A percentile compares a stretch with the other conserved stretches of the same genome.
Evolutionary conservation across 2,888 invertebrate genomes (phyloP).

Genomic region (Meloe dianella): DNA sequence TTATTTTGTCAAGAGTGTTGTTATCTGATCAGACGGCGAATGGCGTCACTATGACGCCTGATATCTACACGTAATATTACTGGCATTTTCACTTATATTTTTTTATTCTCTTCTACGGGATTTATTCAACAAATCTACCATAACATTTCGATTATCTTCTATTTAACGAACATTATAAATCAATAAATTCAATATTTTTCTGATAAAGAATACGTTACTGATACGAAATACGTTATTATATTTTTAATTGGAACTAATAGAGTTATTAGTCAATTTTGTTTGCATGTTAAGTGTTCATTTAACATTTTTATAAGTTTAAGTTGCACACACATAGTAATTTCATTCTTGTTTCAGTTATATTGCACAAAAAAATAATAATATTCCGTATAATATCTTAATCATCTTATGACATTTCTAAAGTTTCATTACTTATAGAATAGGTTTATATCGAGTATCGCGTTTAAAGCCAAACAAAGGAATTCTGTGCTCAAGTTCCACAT

Average conservation of each 20-base stretch:
- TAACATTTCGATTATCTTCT: background rate
- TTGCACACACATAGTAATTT: constrained; percentile 16
- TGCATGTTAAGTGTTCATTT: constrained; percentile 26
- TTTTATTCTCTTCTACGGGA: constrained; percentile 22
- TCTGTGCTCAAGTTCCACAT: too few species aligned
- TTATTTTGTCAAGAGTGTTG: constrained; percentile 34
- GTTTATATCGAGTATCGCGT: too few species aligned
- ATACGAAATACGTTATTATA: background rate
- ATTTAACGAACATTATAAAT: background rate
- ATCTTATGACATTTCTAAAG: constrained; percentile 12
- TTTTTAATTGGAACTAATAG: constrained; percentile 23
- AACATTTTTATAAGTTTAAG: constrained; percentile 19
- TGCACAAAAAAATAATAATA: constrained; percentile 21
- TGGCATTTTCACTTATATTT: constrained; percentile 16
- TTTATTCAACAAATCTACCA: constrained; percentile 17
- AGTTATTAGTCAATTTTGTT: constrained; percentile 25
- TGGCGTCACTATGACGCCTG: constrained; percentile 31
- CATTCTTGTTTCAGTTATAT: constrained; percentile 24
- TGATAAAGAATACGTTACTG: background rate
- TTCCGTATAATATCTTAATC: constrained; percentile 24
- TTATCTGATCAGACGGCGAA: constrained; percentile 34
- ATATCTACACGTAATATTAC: constrained; percentile 29
- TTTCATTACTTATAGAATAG: too few species aligned
- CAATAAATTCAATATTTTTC: background rate
- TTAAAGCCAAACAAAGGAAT: too few species aligned